Conservation (phyloP, 1,140 invertebrate species). For the Dufourea novaeangliae region DNA sequence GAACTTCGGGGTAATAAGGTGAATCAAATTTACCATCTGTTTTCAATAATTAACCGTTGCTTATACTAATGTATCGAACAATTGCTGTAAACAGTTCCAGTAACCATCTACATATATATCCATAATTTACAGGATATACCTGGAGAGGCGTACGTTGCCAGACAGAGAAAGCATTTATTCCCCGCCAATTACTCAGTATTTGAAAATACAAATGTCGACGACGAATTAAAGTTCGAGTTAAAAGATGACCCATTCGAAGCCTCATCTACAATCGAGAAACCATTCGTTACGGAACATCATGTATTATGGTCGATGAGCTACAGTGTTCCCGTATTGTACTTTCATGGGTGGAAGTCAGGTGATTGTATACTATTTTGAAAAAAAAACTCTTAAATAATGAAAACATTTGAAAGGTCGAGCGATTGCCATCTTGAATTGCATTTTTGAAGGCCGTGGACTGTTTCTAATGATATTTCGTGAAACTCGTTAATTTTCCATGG, state of each 20-base stretch:
- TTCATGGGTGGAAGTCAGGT: conserved; percentile 82
- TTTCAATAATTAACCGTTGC: background rate
- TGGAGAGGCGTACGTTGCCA: conserved; percentile 74
- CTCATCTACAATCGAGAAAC: conserved; percentile 63
- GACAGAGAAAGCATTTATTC: conserved; percentile 68
- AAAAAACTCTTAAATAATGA: background rate
- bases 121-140: conserved; percentile 63
- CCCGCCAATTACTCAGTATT: conserved; percentile 50
- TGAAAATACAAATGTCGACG: background rate
- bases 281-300: conserved; percentile 79
- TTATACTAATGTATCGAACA: background rate
- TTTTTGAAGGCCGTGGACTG: background rate
- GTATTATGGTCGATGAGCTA: conserved; percentile 84
- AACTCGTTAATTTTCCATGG: conserved; percentile 37
- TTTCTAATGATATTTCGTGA: background rate
- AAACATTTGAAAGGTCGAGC: no score
- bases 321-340: conserved; percentile 83
- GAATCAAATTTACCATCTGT: background rate
- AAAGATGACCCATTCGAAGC: conserved; percentile 75
- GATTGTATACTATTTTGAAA: conserved; percentile 30
- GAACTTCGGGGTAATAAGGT: conserved; percentile 76
- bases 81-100: background rate
- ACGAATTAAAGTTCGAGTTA: conserved; percentile 57
- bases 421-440: background rate
- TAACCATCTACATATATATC: background rate